Base-by-base conservation (phyloP, 2,797 vertebrate genomes). In the Phaenicophaeus curvirostris region DNA sequence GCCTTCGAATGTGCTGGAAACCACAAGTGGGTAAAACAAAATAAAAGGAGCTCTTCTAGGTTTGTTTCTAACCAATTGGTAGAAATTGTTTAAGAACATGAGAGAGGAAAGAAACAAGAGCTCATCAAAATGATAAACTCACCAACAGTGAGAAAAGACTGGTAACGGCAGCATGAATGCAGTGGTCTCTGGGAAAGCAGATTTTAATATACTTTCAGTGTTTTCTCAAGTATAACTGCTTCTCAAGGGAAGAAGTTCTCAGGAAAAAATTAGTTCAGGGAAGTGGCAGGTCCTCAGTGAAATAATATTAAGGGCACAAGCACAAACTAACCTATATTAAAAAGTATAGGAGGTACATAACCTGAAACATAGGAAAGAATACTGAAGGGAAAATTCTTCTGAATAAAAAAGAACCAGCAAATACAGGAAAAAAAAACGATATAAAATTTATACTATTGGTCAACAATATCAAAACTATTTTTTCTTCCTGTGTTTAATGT, bases 231-330 rank as follows among this genome's bases (percentile, higher is more conserved):
- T 55, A 24, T 16, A 89, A 73, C 28, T 14, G 15, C 54, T 66
- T 75, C 85, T 72, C 63, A 20, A 39, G 73, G 72, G 77, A 91
- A 71, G 35, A 21, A 54, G 59, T 44, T 91, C 54, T 58, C 13
- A 68, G 31, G 8, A 14, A 91, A 75, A 88, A 94, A 86, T 37
- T 79, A 89, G 42, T 73, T 89, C 66, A 90, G 37, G 44, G 33
- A 93, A 91, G 51, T 51, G 42, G 75, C 58, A 93, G 27, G 41
- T 84, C 50, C 58, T 88, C 62, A 84, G 31, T 62, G 66, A 95
- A 93, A 84, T 39, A 77, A 65, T 58, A 65, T 72, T 78, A 93
- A 93, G 73, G 77, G 51, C 46, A 72, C 5, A 87, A 67, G 18
- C 48, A 77, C 50, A 81, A 84, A 86, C 31, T 84, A 75, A 90